phyloP scores from a whole-genome alignment of 2,797 vertebrate species.

The Hylomyscus alleni region DNA sequence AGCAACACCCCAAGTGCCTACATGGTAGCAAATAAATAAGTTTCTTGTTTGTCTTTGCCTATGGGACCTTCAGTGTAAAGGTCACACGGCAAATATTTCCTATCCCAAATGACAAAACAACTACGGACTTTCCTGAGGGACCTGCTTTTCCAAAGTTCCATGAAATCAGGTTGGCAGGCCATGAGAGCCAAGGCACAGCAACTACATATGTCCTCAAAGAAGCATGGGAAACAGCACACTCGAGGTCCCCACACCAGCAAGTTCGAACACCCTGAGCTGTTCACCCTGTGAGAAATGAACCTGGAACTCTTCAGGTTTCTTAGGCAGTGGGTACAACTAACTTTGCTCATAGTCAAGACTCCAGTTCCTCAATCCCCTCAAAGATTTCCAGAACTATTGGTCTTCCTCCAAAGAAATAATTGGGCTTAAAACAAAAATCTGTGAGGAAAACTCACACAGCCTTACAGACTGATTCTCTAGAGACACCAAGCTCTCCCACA shows the following conservation, averaged over 20 bases:
- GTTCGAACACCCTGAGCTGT: constrained; percentile 15
- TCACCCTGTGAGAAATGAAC: no score
- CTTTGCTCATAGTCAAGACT: neutral
- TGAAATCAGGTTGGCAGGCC: constrained; percentile 87
- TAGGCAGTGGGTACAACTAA: neutral
- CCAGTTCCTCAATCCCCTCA: neutral
- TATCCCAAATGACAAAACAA: constrained; percentile 84
- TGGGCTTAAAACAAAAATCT: neutral
- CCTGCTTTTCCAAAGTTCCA: constrained; percentile 83
- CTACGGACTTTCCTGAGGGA: constrained; percentile 83
- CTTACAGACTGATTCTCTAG: neutral
- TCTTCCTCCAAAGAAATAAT: constrained; percentile 50
- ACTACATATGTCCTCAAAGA: constrained; percentile 73
- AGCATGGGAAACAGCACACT: constrained; percentile 74
- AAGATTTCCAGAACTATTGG: neutral
- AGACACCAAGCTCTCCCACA: neutral
- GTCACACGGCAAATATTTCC: constrained; percentile 75
- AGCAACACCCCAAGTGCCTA: constrained; percentile 49
- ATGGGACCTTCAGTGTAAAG: constrained; percentile 75
- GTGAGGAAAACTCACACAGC: neutral
- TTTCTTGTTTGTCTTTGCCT: constrained; percentile 39
- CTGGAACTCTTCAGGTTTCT: neutral
- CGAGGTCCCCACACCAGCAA: constrained; percentile 64
- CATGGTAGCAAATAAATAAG: constrained; percentile 56
- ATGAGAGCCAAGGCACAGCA: constrained; percentile 81